Evolutionary conservation across 2,113 vertebrate species (phyloP).

Genomic region (Morone chrysops): DNA sequence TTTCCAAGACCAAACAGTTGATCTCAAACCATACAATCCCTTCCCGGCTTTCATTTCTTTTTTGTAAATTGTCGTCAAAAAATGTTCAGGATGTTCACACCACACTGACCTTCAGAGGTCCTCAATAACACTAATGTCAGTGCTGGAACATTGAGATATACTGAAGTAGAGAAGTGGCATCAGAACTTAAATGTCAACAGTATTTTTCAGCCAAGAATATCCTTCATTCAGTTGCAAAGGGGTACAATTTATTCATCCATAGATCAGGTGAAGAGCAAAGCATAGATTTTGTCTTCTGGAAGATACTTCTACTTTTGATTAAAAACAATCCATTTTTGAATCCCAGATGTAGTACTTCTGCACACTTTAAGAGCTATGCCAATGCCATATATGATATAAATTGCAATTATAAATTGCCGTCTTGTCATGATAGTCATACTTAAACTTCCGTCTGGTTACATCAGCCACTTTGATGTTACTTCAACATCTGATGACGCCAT

Average conservation of each 20-base stretch:
- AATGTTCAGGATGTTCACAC: neutral
- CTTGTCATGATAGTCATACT: neutral
- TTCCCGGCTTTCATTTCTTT: neutral
- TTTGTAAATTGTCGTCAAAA: neutral
- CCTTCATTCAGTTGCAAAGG: neutral
- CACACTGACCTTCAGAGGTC: conserved; percentile 22
- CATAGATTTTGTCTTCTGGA: neutral
- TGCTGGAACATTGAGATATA: neutral
- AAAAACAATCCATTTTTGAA: neutral
- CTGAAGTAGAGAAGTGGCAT: neutral
- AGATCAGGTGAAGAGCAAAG: conserved; percentile 16
- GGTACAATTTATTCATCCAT: neutral
- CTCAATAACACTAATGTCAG: neutral
- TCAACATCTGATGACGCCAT: neutral
- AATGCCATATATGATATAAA: neutral
- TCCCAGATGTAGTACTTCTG: neutral
- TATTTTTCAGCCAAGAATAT: conserved; percentile 3
- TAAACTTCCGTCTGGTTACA: neutral
- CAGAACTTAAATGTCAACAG: conserved; percentile 43
- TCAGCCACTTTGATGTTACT: conserved; percentile 1
- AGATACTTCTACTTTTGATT: neutral
- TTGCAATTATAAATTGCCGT: neutral
- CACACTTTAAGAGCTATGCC: neutral
- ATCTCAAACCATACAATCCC: neutral
- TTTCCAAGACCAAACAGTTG: neutral